Conservation (phyloP, 2,113 vertebrate species). For the Mellivora capensis region DNA sequence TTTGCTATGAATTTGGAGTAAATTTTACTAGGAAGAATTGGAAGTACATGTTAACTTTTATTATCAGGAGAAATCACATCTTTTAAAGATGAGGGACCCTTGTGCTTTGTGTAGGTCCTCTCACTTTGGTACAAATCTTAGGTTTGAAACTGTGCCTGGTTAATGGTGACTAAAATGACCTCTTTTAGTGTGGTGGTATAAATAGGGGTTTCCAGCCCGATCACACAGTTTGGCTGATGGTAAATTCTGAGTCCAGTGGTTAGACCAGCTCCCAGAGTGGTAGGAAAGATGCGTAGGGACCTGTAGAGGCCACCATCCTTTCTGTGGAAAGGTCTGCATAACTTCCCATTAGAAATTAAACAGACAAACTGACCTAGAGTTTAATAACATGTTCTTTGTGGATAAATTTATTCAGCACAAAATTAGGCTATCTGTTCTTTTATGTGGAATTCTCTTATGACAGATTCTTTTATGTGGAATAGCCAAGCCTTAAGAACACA, state of each 20-base stretch:
- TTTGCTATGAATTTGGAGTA: conserved; percentile 44
- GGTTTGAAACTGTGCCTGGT: neutral
- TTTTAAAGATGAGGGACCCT: neutral
- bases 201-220: neutral
- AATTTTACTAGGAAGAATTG: conserved; percentile 51
- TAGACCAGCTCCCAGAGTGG: neutral
- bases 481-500: neutral
- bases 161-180: neutral
- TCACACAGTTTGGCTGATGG: neutral
- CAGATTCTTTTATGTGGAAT: neutral
- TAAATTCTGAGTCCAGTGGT: neutral
- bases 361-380: neutral
- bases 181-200: neutral
- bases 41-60: conserved; percentile 26
- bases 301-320: neutral
- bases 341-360: neutral
- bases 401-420: neutral
- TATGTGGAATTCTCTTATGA: neutral
- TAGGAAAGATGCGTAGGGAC: neutral
- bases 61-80: conserved; percentile 9
- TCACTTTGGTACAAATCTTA: neutral
- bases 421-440: neutral
- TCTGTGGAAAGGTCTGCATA: neutral
- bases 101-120: neutral
- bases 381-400: neutral